Base-by-base conservation (phyloP, 2,888 invertebrate species). In the Melolontha melolontha region DNA sequence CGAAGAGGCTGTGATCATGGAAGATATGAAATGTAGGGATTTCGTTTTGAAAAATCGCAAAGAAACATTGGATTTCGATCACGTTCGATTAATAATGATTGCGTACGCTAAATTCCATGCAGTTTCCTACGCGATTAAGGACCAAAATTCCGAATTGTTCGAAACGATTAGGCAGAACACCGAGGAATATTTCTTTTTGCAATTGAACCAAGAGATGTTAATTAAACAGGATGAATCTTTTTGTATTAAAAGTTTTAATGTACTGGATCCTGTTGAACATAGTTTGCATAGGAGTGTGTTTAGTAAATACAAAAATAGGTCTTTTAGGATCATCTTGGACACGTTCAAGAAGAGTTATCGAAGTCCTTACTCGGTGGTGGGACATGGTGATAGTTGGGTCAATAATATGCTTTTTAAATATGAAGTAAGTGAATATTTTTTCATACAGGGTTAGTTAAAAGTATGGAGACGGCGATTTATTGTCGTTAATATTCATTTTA, bases 81-180 rank as follows among this genome's bases (percentile, higher is more conserved):
- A 78, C 63, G 73, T 73, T 10, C 52, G 65, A n/a, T 42, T 79
- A 1, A 75, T 76, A 12, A 63, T 79, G 57, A 70, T 70, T 39
- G 74, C 75, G 16, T 75, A 79, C 54, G 79, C 74, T 7, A 74
- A 71, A 54, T 73, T 76, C 12, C 79, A 79, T 63, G 74, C 78
- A 2, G 57, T 79, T 6, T 78, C 76, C 0, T 78, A 75, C 63
- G 78, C 76, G 0, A 29, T 79, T 39, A 73, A 73, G 34, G 74
- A 75, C 52, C 71, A 74, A n/a, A 70, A 74, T 41, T 74, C 75
- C 0, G 74, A 73, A 27, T 34, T 71, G 17, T 76, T 76, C 65
- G 40, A 73, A 10, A 62, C 70, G 42, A 44, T 77, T 6, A 51
- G 27, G 8, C 59, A 68, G 14, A 71, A 72, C 11, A 50, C 72